Percentiles rank a stretch among this genome's conserved stretches.
These are phyloP conservation scores for Cinara cedri DNA, from an alignment of 2,888 invertebrate species.

Conservation along the genomic window DNA sequence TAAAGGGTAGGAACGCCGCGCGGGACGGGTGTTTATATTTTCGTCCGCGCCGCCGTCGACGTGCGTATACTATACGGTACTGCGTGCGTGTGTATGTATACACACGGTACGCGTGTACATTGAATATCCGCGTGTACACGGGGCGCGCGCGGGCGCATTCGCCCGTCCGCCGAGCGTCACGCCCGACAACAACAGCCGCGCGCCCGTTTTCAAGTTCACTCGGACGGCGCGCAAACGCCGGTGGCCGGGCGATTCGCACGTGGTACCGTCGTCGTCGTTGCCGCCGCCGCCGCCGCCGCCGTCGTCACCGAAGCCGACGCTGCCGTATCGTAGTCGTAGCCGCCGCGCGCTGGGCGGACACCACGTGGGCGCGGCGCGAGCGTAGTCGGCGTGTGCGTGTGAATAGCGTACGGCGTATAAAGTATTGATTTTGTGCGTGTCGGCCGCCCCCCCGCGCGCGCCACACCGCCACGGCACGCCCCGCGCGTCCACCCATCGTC, in stretches of 20 bases:
- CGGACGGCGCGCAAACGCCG: slow-evolving; percentile 47
- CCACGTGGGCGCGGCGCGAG: slow-evolving; percentile 49
- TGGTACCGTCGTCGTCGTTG: slow-evolving; percentile 16
- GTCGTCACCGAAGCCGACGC: background rate
- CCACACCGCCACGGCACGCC: background rate
- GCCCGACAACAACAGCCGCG: background rate
- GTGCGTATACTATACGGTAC: background rate
- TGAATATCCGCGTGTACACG: background rate
- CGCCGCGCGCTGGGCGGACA: slow-evolving; percentile 32
- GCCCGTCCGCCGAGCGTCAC: background rate
- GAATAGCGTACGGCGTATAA: background rate
- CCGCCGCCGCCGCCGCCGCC: slow-evolving; percentile 5
- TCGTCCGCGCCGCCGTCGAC: background rate
- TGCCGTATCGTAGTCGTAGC: background rate
- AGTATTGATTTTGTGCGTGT: slow-evolving; percentile 49
- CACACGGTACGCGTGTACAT: background rate
- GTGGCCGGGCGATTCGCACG: slow-evolving; percentile 29
- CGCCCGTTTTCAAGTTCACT: slow-evolving; percentile 50
- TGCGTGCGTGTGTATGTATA: background rate
- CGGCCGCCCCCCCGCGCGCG: slow-evolving; percentile 7
- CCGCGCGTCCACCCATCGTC: background rate
- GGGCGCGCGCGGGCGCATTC: slow-evolving; percentile 1
- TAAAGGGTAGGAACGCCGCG: slow-evolving; percentile 41
- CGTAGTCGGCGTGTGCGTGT: slow-evolving; percentile 13
- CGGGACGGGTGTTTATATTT: slow-evolving; percentile 17